Base-by-base conservation (phyloP, 2,888 invertebrate species). In the Odontocolon sp. region DNA sequence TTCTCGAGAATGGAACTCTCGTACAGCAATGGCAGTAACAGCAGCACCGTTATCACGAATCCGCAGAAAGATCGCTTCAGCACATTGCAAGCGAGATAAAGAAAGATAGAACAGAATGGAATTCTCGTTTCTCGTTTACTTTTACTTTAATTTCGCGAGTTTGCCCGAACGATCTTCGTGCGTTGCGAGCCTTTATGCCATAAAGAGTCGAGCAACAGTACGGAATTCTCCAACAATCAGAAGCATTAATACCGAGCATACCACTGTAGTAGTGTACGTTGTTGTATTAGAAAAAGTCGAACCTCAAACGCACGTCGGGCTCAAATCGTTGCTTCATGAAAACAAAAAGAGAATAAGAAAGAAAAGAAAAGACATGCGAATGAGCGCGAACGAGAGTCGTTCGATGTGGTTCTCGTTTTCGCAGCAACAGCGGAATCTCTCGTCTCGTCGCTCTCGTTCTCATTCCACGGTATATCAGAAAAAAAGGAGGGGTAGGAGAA, bases 131-230 rank as follows among this genome's bases (percentile, higher is more conserved):
- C 57, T 26, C 57, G 38, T 57, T 57, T 40, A 23, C 40, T 57
- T 57, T 57, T 57, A 57, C 57, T 57, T 57, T 57, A 57, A 57
- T 57, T 57, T 40, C 57, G 57, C 57, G 40, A 57, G 26, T 40
- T 57, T 26, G 38, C 57, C 23, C 57, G 57, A 57, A 57, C 40
- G 57, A 54, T 54, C 66, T 50, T 40, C 66, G 66, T 38, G 50
- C 66, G 36, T 36, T 38, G 28, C 38, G 33, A 36, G 36, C 38
- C 33, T 57, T 69, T 70, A 40, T 33, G 50, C 21, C 52, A 14
- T 38, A 8, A 38, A 57, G 40, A 14, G 14, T 8, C 23, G 23
- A 21, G 36, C 57, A 26, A 40, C 14, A 56, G 56, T 23, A 11
- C 56, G 26, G 56, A 23, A 57, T 38, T 57, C 36, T 26, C 57